Evolutionary conservation across 2,797 vertebrate species (phyloP), one percentile per base, ranked within the genome.

Genomic region (Cynopterus sphinx): DNA sequence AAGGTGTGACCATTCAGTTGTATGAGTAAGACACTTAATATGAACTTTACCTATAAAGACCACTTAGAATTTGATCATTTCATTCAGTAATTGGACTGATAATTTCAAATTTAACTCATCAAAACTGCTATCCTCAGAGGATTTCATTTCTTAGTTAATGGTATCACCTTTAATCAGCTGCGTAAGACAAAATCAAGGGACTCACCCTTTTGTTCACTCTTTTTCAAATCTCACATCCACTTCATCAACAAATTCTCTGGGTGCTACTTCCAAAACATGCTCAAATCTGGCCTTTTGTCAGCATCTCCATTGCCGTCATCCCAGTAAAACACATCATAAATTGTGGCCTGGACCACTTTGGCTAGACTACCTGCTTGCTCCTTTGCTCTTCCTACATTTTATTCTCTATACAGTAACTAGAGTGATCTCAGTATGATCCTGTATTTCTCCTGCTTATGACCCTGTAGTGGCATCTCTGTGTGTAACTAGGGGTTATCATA

Each of bases 1-100:
- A 92, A 90, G 26, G 41, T 61, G 21, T 92, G 8, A 53, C 24
- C 55, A n/a, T 94, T 96, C 1, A 71, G 91, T 86, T 95, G 7
- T 22, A 86, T 83, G 70, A 53, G 41, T 63, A 87, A 93, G 55
- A 11, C 5, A 39, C 82, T 97, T 88, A 86, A 33, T 59, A 5
- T 83, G 53, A 90, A 86, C 46, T 67, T 87, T 15, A 36, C 78
- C 55, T 75, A 65, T 82, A 79, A 46, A 70, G 17, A 49, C 26
- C 61, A 17, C 39, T 77, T 92, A 71, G 33, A 92, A 75, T 87
- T 91, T 86, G 70, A 67, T 83, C 19, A 91, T 49, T 92, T 96
- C 24, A 67, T 83, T 81, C 19, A 43, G 12, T 70, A 71, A 83
- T 75, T 89, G 36, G 17, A 75, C 9, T 71, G 41, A 78, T 86